Conservation (phyloP, 2,888 invertebrate species). For the Rhamphomyia laevipes region DNA sequence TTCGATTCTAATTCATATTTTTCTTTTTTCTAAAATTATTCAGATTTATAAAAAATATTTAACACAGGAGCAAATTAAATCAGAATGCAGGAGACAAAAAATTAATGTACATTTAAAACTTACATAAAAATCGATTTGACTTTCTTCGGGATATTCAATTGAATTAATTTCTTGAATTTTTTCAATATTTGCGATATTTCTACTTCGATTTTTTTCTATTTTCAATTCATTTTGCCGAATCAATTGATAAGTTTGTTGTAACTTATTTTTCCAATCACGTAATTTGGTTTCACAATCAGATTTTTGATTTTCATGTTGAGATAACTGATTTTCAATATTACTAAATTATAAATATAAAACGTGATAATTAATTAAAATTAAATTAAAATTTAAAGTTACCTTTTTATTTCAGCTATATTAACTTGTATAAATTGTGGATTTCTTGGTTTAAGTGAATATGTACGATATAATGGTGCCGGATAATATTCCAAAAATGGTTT, state of each 20-base stretch:
- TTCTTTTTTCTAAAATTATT: conserved; percentile 32
- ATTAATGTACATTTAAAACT: too few relatives aligned
- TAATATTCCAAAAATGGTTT: conserved; percentile 51
- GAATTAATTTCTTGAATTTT: conserved; percentile 28
- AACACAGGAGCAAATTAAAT: too few relatives aligned
- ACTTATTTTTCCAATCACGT: conserved; percentile 13
- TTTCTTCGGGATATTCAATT: conserved; percentile 28
- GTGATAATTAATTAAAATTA: too few relatives aligned
- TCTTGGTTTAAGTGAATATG: conserved; percentile 50
- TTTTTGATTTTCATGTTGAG: conserved; percentile 7
- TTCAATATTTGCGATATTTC: conserved; percentile 16
- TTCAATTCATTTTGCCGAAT: conserved; percentile 15
- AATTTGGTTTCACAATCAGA: conserved; percentile 13
- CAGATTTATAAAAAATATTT: conserved; percentile 6
- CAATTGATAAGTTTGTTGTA: conserved; percentile 14
- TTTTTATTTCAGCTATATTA: conserved; percentile 49
- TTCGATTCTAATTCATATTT: conserved; percentile 26
- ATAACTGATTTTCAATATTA: conserved; percentile 16
- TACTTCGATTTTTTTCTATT: conserved; percentile 18
- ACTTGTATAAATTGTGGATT: conserved; percentile 51
- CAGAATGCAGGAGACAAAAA: too few relatives aligned
- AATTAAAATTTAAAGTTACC: conserved; percentile 11
- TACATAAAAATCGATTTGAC: conserved; percentile 29
- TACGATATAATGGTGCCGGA: conserved; percentile 66
- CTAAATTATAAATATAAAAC: conserved; percentile 9